Conservation (phyloP, 2,888 invertebrate species). For the Eristalinus aeneus region DNA sequence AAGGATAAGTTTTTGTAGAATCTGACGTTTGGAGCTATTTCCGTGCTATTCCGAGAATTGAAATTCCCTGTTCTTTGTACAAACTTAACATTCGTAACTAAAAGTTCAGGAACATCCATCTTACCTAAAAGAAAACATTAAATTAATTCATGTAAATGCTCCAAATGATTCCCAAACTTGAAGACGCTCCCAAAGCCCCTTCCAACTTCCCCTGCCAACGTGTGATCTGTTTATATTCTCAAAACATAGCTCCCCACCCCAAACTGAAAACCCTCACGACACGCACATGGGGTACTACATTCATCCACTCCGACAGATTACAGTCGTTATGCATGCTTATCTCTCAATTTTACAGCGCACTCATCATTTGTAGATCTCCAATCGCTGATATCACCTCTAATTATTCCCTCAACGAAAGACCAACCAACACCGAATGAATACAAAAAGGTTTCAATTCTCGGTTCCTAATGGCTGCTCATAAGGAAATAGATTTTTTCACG, state of each 20-base stretch:
- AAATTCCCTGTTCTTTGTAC: no score
- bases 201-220: neutral
- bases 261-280: neutral
- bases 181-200: neutral
- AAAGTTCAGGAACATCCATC: no score
- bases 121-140: no score
- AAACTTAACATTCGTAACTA: no score
- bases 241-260: neutral
- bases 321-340: conserved; percentile 27
- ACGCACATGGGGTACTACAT: neutral
- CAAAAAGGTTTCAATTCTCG: conserved; percentile 52
- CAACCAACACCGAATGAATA: neutral
- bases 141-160: no score
- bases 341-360: conserved; percentile 49
- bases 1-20: no score
- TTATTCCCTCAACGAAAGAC: conserved; percentile 41
- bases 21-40: no score
- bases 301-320: conserved; percentile 1
- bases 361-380: conserved; percentile 63
- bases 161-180: neutral
- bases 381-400: conserved; percentile 64
- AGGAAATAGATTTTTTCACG: conserved; percentile 66
- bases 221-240: neutral
- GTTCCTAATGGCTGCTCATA: conserved; percentile 57
- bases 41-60: no score